Evolutionary conservation across 2,888 invertebrate species (phyloP).

Genomic region (Nephrotoma appendiculata): DNA sequence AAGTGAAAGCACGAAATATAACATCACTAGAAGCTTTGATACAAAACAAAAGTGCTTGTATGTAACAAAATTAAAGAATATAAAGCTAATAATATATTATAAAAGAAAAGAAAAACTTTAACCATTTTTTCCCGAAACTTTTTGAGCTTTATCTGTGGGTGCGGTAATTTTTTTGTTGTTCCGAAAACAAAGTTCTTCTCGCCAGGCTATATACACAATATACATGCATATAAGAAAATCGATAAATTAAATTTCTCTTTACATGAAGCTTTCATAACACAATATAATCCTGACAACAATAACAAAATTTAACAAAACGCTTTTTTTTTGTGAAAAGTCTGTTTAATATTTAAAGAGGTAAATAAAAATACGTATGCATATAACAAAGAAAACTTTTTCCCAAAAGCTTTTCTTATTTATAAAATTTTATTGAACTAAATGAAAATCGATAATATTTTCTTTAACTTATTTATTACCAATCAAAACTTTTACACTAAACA

Average conservation of each 20-base stretch:
- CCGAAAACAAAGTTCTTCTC: no score
- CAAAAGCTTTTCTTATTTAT: neutral
- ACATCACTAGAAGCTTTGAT: no score
- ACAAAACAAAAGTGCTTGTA: no score
- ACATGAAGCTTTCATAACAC: neutral
- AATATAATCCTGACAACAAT: neutral
- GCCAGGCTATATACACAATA: neutral
- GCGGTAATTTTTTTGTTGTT: no score
- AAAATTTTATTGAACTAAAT: neutral
- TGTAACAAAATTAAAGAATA: no score
- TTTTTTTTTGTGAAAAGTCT: neutral
- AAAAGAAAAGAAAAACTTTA: no score
- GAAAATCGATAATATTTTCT: neutral
- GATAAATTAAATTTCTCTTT: neutral
- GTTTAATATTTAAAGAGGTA: neutral
- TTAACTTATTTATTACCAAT: neutral
- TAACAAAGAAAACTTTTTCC: neutral
- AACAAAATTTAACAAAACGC: neutral
- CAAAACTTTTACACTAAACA: neutral
- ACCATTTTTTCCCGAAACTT: no score
- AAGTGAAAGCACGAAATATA: no score
- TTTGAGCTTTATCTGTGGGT: no score
- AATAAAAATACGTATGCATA: neutral
- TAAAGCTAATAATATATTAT: no score
- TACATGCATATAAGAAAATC: neutral